Evolutionary conservation across 2,888 invertebrate genomes (phyloP).

Genomic region (Drymonia ruficornis): DNA sequence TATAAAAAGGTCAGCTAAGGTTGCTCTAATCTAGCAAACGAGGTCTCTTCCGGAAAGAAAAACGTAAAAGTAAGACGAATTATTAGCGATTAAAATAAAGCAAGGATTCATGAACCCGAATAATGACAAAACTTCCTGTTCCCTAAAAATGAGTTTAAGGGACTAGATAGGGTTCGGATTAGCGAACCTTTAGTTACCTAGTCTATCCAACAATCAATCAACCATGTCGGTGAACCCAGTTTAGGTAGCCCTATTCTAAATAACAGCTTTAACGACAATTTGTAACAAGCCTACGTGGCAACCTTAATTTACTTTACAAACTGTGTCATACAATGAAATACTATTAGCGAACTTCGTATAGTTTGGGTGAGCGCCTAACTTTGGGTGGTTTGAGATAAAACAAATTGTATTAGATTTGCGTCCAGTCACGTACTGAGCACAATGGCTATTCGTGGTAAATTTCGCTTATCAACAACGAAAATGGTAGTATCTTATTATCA

Average conservation of each 20-base stretch:
- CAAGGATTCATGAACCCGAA: no score
- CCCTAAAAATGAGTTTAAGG: no score
- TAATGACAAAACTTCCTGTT: no score
- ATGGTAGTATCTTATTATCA: background rate
- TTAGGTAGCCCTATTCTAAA: background rate
- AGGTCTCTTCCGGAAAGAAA: background rate
- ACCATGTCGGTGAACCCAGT: no score
- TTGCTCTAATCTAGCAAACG: background rate
- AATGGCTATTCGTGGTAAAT: background rate
- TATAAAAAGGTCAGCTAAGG: background rate
- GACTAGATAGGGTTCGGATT: no score
- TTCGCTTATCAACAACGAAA: background rate
- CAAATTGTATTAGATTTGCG: background rate
- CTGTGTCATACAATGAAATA: background rate
- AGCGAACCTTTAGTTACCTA: no score
- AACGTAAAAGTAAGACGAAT: background rate
- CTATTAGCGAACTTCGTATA: background rate
- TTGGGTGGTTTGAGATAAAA: background rate
- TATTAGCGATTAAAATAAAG: no score
- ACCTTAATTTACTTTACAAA: background rate
- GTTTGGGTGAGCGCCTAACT: background rate
- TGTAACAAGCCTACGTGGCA: background rate
- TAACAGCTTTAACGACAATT: no score
- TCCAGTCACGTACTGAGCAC: slow-evolving; percentile 1
- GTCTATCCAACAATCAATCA: no score